phyloP scores from a whole-genome alignment of 1,140 invertebrate species.

The Drosophila arizonae region DNA sequence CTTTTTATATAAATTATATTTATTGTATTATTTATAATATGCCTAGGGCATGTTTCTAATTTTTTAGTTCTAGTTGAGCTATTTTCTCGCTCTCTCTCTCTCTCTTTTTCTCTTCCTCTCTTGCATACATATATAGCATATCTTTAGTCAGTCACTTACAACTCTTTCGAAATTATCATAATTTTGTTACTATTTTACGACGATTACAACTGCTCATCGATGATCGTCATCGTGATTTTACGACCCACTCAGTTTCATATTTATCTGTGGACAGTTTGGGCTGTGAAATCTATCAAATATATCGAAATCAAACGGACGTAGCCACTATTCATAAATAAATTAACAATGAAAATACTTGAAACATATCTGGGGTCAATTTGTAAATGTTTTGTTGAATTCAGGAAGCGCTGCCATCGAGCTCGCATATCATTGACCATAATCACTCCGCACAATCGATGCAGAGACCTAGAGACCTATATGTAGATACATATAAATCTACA shows the following conservation, averaged over 20 bases:
- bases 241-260: not conserved
- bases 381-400: conserved; percentile 13
- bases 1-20: no score
- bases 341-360: not conserved
- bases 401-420: conserved; percentile 5
- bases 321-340: conserved; percentile 1
- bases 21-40: no score
- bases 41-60: no score
- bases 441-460: conserved; percentile 5
- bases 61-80: no score
- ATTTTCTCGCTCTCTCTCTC: not conserved
- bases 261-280: not conserved
- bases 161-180: not conserved
- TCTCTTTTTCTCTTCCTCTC: not conserved
- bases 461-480: not conserved
- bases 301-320: not conserved
- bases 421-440: conserved; percentile 10
- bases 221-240: not conserved
- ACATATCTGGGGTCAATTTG: conserved; percentile 15
- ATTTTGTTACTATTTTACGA: not conserved
- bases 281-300: not conserved
- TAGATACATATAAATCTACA: not conserved
- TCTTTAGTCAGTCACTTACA: not conserved
- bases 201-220: not conserved
- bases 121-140: not conserved